These are phyloP conservation scores for Cryptoblepharus egeriae DNA, from an alignment of 2,797 vertebrate genomes.

Conservation along the genomic window DNA sequence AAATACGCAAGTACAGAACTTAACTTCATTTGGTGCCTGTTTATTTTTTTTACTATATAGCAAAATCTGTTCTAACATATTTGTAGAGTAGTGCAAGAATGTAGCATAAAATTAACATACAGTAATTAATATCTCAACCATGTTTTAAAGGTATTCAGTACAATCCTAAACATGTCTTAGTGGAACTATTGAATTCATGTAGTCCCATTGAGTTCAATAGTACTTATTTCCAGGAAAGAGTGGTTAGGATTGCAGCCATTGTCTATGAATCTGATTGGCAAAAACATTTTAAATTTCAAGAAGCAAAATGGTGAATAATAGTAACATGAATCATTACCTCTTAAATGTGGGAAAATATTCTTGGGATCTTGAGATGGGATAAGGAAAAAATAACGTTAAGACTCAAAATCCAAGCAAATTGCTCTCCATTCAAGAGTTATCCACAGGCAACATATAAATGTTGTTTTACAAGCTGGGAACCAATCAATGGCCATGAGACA, in stretches of 20 bases:
- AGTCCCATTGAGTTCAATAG: too few relatives aligned
- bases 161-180: too few relatives aligned
- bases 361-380: conserved; percentile 49
- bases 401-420: conserved; percentile 56
- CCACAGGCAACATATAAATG: conserved; percentile 66
- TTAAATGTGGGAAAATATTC: conserved; percentile 60
- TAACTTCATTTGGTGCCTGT: background rate
- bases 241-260: too few relatives aligned
- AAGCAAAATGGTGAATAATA: conserved; percentile 47
- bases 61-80: background rate
- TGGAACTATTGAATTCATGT: too few relatives aligned
- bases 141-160: too few relatives aligned
- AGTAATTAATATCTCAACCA: background rate
- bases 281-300: conserved; percentile 33
- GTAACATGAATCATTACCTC: conserved; percentile 46
- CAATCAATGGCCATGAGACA: conserved; percentile 63
- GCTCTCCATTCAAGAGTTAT: conserved; percentile 53
- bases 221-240: too few relatives aligned
- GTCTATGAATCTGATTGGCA: background rate
- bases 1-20: background rate
- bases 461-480: conserved; percentile 46
- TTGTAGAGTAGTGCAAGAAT: background rate
- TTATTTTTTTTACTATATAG: background rate
- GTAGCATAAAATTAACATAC: background rate
- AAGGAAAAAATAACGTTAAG: conserved; percentile 36